These are phyloP conservation scores for Rhinoptilus africanus DNA, from an alignment of 2,113 vertebrate genomes.

Conservation along the genomic window DNA sequence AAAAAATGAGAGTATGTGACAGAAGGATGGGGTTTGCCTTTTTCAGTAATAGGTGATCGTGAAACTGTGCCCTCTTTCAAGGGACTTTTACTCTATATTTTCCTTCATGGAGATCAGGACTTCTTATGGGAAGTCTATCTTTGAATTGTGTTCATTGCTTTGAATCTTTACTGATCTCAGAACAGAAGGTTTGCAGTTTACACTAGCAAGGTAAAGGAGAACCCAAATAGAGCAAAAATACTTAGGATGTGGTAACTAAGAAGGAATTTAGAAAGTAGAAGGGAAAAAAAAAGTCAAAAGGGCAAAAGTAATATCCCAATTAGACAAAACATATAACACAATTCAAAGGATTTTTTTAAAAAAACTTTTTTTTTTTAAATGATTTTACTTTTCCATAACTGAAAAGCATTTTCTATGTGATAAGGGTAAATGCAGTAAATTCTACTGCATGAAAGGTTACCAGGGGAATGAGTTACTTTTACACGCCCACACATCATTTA, in stretches of 20 bases:
- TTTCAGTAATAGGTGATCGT: background rate
- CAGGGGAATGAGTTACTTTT: background rate
- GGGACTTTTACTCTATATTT: background rate
- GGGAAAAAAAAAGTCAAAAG: background rate
- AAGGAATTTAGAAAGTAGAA: background rate
- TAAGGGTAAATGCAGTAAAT: background rate
- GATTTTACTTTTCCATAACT: background rate
- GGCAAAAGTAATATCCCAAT: background rate
- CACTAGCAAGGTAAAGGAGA: background rate
- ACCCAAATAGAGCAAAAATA: background rate
- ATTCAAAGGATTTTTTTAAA: background rate
- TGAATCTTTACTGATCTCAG: background rate
- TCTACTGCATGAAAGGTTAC: background rate
- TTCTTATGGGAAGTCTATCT: background rate
- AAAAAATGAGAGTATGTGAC: background rate
- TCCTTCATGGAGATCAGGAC: background rate
- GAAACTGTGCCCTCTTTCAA: background rate
- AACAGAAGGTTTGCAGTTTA: background rate
- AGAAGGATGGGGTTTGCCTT: background rate
- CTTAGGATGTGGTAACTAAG: background rate
- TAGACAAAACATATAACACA: background rate
- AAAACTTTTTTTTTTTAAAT: background rate
- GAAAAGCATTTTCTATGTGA: background rate
- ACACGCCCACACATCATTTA: background rate
- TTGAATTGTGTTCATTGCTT: background rate